A percentile compares a stretch with the other conserved stretches of the same genome.
Evolutionary conservation across 1,140 invertebrate species (phyloP).

Genomic region (Papilio polyxenes): DNA sequence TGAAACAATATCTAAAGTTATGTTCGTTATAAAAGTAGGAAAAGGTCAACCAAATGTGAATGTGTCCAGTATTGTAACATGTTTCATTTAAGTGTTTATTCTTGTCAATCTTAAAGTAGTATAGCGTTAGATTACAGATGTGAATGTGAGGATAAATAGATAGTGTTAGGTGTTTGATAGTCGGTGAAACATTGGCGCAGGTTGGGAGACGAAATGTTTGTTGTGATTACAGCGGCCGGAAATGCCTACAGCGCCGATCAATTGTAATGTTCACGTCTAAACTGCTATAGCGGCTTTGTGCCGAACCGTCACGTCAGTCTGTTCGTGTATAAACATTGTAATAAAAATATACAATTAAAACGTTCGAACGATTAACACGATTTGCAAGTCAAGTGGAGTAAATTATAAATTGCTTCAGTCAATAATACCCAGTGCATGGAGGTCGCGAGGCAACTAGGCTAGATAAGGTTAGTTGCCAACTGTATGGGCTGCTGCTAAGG

Average conservation of each 20-base stretch:
- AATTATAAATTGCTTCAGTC: not conserved
- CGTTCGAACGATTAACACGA: not conserved
- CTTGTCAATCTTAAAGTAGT: not conserved
- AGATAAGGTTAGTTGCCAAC: too few relatives aligned
- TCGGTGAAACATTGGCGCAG: not conserved
- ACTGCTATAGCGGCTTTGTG: not conserved
- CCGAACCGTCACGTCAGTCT: not conserved
- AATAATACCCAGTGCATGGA: not conserved
- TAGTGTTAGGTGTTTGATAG: slow-evolving; percentile 9
- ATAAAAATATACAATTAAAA: slow-evolving; percentile 7
- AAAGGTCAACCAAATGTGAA: not conserved
- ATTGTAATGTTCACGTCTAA: slow-evolving; percentile 34
- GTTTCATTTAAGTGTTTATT: not conserved
- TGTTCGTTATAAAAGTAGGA: not conserved
- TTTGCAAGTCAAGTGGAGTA: not conserved
- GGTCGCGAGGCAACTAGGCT: too few relatives aligned
- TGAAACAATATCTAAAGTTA: not conserved
- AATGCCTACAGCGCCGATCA: not conserved
- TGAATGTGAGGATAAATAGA: slow-evolving; percentile 11
- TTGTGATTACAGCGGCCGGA: slow-evolving; percentile 14
- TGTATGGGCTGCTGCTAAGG: too few relatives aligned
- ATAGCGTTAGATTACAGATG: not conserved
- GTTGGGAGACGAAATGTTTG: not conserved
- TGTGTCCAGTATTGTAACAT: not conserved
- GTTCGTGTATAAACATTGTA: slow-evolving; percentile 12